Evolutionary conservation across 2,113 vertebrate species (phyloP).

Genomic region (Nibea coibor): DNA sequence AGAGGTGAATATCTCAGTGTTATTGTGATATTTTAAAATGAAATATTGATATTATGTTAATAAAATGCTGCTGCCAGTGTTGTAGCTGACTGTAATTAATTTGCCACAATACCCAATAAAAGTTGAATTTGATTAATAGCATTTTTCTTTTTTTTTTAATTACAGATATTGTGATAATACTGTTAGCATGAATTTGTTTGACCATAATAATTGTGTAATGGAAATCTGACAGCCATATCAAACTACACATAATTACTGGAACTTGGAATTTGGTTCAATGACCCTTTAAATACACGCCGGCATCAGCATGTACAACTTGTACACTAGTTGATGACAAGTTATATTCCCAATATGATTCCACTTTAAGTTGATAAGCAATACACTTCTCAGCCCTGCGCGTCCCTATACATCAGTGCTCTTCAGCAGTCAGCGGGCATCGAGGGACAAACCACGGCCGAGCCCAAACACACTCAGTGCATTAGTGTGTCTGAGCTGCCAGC

Average conservation of each 20-base stretch:
- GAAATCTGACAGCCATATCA: no score
- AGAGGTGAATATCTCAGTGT: not conserved
- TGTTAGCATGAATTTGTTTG: no score
- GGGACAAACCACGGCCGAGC: constrained; percentile 37
- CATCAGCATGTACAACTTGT: not conserved
- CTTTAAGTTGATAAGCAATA: not conserved
- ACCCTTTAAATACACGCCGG: not conserved
- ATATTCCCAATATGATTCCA: not conserved
- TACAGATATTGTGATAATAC: no score
- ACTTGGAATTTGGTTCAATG: not conserved
- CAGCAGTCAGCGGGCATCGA: constrained; percentile 22
- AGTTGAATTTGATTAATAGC: no score
- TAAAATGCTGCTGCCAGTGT: no score
- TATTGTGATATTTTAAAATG: no score
- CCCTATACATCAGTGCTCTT: not conserved
- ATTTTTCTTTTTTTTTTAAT: no score
- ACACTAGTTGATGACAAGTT: not conserved
- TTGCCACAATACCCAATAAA: no score
- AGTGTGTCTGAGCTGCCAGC: constrained; percentile 71
- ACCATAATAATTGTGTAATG: no score
- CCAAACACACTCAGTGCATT: constrained; percentile 69
- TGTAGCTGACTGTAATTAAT: no score
- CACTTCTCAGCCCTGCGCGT: not conserved
- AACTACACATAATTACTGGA: not conserved
- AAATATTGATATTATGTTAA: no score